Conservation (phyloP, 2,888 invertebrate genomes). For the Phengaris alcon region DNA sequence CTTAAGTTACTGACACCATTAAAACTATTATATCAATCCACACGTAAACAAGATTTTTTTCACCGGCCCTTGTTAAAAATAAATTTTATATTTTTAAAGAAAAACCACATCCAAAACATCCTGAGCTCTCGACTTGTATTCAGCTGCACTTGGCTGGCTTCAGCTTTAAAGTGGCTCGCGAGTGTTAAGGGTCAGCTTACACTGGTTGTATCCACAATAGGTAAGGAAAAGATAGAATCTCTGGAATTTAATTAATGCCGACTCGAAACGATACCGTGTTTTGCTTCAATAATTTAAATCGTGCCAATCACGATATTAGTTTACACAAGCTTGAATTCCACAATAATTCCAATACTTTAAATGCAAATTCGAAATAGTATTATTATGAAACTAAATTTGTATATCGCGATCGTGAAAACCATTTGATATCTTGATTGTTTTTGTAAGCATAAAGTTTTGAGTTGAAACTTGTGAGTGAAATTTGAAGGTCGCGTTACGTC, state of each 20-base stretch:
- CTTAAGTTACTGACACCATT: not conserved
- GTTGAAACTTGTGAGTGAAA: too few relatives aligned
- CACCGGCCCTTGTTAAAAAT: constrained; percentile 18
- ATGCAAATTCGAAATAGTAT: not conserved
- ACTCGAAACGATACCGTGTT: constrained; percentile 47
- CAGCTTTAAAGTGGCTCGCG: constrained; percentile 38
- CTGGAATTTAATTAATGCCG: constrained; percentile 63
- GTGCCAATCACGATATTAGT: not conserved
- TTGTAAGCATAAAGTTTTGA: too few relatives aligned
- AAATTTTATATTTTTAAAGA: constrained; percentile 23
- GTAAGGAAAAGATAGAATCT: constrained; percentile 44
- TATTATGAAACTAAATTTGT: not conserved
- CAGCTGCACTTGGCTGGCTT: constrained; percentile 36
- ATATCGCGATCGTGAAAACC: too few relatives aligned
- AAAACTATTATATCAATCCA: not conserved
- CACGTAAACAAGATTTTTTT: constrained; percentile 5
- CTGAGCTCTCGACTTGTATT: constrained; percentile 45
- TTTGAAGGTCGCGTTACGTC: too few relatives aligned
- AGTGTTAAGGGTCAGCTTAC: constrained; percentile 45
- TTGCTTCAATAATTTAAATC: not conserved
- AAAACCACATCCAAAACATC: constrained; percentile 37
- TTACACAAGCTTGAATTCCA: not conserved
- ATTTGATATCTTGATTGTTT: too few relatives aligned
- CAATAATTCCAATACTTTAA: not conserved
- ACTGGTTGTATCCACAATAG: constrained; percentile 46